Evolutionary conservation across 2,888 invertebrate species (phyloP).

Genomic region (Drosophila ezoana): DNA sequence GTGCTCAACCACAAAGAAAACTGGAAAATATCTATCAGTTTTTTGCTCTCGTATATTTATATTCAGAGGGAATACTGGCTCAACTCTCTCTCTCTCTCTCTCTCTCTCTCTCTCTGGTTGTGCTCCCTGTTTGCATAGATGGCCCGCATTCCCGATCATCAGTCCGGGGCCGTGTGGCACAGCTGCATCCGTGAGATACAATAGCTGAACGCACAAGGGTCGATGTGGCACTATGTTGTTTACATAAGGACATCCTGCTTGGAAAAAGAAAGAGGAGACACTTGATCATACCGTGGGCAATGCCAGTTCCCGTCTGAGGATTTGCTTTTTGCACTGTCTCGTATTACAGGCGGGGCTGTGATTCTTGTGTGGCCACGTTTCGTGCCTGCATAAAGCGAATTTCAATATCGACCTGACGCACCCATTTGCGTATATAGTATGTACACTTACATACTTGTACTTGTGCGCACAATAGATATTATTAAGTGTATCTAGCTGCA

Average conservation of each 20-base stretch:
- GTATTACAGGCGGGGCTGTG: slow-evolving; percentile 36
- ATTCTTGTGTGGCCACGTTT: slow-evolving; percentile 19
- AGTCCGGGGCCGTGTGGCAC: background rate
- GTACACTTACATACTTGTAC: background rate
- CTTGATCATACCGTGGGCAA: slow-evolving; percentile 35
- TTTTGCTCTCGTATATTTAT: slow-evolving; percentile 8
- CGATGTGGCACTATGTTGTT: slow-evolving; percentile 21
- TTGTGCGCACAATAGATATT: slow-evolving; percentile 1
- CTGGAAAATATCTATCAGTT: background rate
- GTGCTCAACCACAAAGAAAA: background rate
- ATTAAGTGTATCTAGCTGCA: slow-evolving; percentile 16
- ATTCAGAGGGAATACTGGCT: background rate
- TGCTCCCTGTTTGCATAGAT: slow-evolving; percentile 41
- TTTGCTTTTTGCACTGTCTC: slow-evolving; percentile 13
- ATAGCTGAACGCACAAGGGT: slow-evolving; percentile 14
- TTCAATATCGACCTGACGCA: slow-evolving; percentile 9
- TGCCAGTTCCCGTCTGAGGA: slow-evolving; percentile 5
- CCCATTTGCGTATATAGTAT: slow-evolving; percentile 1
- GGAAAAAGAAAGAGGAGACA: slow-evolving; percentile 13
- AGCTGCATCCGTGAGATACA: slow-evolving; percentile 20
- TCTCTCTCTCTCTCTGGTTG: slow-evolving; percentile 20
- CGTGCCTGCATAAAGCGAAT: slow-evolving; percentile 17
- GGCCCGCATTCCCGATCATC: slow-evolving; percentile 38
- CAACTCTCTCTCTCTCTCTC: background rate
- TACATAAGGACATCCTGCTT: slow-evolving; percentile 28